phyloP scores from a whole-genome alignment of 2,797 vertebrate genomes.

The Coregonus sp. region DNA sequence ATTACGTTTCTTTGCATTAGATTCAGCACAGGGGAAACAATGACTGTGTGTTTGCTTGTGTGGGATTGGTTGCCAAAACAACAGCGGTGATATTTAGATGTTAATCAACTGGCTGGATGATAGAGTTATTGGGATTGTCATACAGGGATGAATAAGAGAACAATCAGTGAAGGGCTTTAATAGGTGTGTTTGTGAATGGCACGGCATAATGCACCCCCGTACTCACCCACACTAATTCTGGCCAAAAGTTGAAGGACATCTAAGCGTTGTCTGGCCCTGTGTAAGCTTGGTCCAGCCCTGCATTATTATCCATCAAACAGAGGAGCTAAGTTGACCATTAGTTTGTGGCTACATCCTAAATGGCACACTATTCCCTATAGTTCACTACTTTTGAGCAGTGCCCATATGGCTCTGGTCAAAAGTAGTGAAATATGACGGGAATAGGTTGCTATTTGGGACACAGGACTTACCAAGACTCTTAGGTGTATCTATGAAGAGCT shows the following conservation, averaged over 20 bases:
- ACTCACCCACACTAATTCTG: neutral
- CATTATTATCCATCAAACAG: neutral
- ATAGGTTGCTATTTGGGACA: too few species aligned
- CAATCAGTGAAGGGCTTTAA: neutral
- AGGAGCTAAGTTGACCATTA: neutral
- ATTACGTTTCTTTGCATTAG: constrained; percentile 14
- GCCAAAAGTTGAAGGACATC: neutral
- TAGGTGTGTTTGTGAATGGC: neutral
- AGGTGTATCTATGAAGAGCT: neutral
- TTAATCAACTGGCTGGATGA: constrained; percentile 51
- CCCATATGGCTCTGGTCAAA: too few species aligned
- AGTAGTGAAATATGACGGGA: too few species aligned
- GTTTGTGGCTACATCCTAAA: neutral
- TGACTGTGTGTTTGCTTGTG: constrained; percentile 21
- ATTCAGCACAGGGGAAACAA: constrained; percentile 23
- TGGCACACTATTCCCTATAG: neutral
- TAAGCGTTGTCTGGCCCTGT: neutral
- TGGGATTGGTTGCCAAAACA: constrained; percentile 37
- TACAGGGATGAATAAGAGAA: neutral
- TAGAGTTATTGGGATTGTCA: constrained; percentile 14
- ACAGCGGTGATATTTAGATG: constrained; percentile 52
- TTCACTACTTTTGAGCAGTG: neutral
- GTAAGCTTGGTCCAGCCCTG: neutral
- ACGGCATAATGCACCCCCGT: neutral
- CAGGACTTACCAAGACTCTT: neutral